phyloP scores from a whole-genome alignment of 2,888 invertebrate genomes.

The Vannuccia rotundouncinata region DNA sequence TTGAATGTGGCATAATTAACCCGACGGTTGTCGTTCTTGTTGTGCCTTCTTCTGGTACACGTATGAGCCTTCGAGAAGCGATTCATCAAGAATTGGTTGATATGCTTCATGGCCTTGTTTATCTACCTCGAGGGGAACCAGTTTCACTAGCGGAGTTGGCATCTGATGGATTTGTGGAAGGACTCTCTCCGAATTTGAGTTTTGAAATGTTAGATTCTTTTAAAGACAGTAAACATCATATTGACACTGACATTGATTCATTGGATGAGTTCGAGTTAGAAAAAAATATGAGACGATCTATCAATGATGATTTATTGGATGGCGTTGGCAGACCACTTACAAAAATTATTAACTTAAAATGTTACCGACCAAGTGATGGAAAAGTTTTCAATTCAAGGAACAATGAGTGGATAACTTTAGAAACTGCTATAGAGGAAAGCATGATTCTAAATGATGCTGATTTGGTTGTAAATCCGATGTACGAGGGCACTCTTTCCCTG shows the following conservation, averaged over 20 bases:
- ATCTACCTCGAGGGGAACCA: neutral
- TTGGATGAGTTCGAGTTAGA: no score
- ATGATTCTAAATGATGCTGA: neutral
- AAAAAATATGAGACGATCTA: no score
- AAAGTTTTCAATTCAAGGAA: slow-evolving; percentile 8
- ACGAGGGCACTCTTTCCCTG: neutral
- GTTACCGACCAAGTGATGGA: neutral
- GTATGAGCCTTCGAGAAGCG: neutral
- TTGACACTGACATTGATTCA: neutral
- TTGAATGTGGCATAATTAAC: neutral
- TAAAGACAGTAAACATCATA: neutral
- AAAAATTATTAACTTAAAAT: neutral
- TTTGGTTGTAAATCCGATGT: slow-evolving; percentile 5
- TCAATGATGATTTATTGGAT: neutral
- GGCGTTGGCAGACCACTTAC: neutral
- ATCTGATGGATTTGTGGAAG: neutral
- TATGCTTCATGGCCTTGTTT: neutral
- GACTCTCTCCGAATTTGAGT: neutral
- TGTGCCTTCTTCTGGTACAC: neutral
- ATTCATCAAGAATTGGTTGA: neutral
- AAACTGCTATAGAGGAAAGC: neutral
- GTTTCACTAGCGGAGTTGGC: neutral
- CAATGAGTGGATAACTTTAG: slow-evolving; percentile 7
- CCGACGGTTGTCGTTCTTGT: neutral
- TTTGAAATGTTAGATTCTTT: neutral